phyloP scores from a whole-genome alignment of 2,113 vertebrate genomes.

The Pipra filicauda region DNA sequence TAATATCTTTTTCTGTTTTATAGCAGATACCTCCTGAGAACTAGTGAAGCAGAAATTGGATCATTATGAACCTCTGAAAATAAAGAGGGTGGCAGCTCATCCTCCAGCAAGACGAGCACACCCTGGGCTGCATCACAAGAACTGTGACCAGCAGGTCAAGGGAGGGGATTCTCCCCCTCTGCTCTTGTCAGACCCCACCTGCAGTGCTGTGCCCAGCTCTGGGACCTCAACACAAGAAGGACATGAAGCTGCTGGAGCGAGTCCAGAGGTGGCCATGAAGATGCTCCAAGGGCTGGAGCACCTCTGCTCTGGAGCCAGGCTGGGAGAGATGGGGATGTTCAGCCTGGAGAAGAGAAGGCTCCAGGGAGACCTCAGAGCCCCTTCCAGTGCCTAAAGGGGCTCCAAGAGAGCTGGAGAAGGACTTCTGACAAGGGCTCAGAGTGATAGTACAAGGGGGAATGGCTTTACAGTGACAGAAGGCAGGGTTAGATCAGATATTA shows the following conservation, averaged over 20 bases:
- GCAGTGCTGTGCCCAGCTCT: neutral
- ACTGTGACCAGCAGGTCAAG: neutral
- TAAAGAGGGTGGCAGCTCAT: neutral
- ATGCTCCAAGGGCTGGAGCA: neutral
- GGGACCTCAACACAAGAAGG: neutral
- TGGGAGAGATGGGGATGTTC: neutral
- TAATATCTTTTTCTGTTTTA: neutral
- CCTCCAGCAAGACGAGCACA: neutral
- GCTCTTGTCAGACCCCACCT: neutral
- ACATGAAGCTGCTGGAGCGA: accelerated
- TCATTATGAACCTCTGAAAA: neutral
- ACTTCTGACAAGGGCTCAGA: neutral
- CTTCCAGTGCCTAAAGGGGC: accelerated
- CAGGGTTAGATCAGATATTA: neutral
- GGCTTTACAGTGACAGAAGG: neutral
- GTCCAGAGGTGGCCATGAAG: neutral
- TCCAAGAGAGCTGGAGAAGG: neutral
- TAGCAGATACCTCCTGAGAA: neutral
- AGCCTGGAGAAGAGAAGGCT: neutral
- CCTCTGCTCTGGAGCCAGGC: neutral
- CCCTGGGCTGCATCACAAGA: neutral
- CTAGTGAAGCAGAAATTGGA: neutral
- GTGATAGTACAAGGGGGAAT: neutral
- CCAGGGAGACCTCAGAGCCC: neutral
- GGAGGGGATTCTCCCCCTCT: neutral